Conservation (phyloP, 2,888 invertebrate genomes). For the Lordiphosa andalusiaca region DNA sequence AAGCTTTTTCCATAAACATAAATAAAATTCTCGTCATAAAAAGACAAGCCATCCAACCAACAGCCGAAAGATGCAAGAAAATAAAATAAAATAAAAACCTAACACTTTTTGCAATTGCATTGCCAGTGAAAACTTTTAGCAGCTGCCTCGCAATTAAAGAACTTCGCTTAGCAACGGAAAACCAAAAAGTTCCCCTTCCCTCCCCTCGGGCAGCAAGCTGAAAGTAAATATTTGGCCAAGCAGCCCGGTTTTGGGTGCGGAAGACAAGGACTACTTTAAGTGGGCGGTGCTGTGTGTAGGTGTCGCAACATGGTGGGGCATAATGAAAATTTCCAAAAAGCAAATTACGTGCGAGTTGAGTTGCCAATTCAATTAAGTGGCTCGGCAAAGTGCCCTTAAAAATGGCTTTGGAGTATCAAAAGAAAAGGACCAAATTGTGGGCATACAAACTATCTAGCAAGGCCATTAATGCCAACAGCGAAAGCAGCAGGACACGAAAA, state of each 20-base stretch:
- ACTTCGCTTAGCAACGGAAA: conserved; percentile 45
- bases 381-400: conserved; percentile 34
- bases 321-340: conserved; percentile 60
- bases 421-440: conserved; percentile 59
- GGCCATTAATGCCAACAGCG: not conserved
- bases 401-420: conserved; percentile 40
- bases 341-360: conserved; percentile 65
- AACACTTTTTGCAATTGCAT: conserved; percentile 26
- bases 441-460: conserved; percentile 17
- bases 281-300: conserved; percentile 9
- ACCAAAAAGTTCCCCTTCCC: conserved; percentile 27
- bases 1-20: conserved; percentile 51
- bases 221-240: conserved; percentile 29
- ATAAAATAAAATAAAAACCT: conserved; percentile 1
- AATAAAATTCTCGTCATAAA: conserved; percentile 41
- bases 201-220: not conserved
- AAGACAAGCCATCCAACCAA: conserved; percentile 11
- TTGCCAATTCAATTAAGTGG: conserved; percentile 67
- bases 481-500: not conserved
- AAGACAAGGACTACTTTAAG: conserved; percentile 21
- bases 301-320: conserved; percentile 33
- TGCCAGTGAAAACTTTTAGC: conserved; percentile 46
- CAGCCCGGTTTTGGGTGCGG: too few relatives aligned
- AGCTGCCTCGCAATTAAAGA: conserved; percentile 68
- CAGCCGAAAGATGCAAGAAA: too few relatives aligned